Evolutionary conservation across 2,888 invertebrate species (phyloP), one percentile per base, ranked within the genome.

Genomic region (Frankliniella intonsa): DNA sequence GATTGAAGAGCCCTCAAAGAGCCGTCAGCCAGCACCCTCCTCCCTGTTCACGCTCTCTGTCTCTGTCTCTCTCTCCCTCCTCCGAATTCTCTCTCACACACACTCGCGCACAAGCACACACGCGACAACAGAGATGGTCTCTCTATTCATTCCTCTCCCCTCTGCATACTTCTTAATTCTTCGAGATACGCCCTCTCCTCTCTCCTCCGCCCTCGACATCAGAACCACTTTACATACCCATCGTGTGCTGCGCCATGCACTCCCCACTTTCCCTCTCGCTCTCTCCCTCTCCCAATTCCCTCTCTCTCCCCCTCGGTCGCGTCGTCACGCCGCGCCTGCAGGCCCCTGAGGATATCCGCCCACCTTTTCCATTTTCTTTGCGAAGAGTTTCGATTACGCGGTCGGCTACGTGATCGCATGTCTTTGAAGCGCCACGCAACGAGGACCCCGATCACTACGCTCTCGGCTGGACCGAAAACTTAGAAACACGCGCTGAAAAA

Each of bases 371-470:
- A 22, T 76, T 76, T 76, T 76, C 69, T 25, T 22, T 76, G 22
- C 69, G 25, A 25, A 76, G 69, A 76, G 69, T 76, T 76, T 76
- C 25, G 69, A 76, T 76, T 76, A 76, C 69, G 25, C 69, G 69
- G 22, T 76, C 69, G 69, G 69, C 69, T 76, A 76, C 69, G 69
- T 76, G 69, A 22, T 76, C 69, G 69, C 69, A 25, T 22, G 69
- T 76, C 69, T 76, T 76, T 76, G 69, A 76, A 25, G 69, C 8
- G 69, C 69, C 38, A 22, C 69, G 38, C 38, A 2, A 38, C 38
- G 38, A 38, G 38, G 38, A 38, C 38, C 3, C 38, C 38, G 38
- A 38, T 38, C 38, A 38, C 38, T 38, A 5, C 38, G 38, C 38
- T 38, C 38, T 38, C 38, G 38, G 38, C 38, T 38, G 38, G 38